Base-by-base conservation (phyloP, 2,888 invertebrate genomes). In the Melipona beecheii region DNA sequence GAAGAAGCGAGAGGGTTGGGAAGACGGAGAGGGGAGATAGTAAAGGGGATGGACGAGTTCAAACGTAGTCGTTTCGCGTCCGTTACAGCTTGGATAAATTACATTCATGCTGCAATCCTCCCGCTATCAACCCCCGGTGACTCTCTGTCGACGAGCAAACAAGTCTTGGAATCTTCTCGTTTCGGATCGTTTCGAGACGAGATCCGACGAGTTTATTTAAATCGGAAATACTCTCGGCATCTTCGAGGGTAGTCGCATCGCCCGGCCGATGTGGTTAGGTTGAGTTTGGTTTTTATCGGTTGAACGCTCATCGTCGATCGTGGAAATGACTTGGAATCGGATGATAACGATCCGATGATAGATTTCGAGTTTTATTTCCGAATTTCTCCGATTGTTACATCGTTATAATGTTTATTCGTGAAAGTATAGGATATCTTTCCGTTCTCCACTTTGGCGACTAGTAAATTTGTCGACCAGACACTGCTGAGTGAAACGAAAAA, bases 41-140 rank as follows among this genome's bases (percentile, higher is more conserved):
- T 43, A 56, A 74, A 58, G 75, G 75, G 80, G 65, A 85, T 75
- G 83, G 87, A 87, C 83, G 88, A 91, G 92, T 91, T 92, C 90
- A 92, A 93, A 93, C 91, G 91, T 87, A 91, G 85, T 91, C 91
- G 90, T 90, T 92, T 91, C 90, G 89, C 92, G 89, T 92, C 91
- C 90, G 91, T 91, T 91, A 90, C 87, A 89, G 88, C 89, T 75
- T 65, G 90, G 89, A 92, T 93, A 92, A 93, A 93, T 93, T 92
- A 92, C 93, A 92, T 93, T 93, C 92, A 90, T 92, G 92, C 92
- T 91, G 76, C 66, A 76, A 19, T 49, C 68, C 75, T 78, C 52
- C 19, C 31, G 19, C n/a, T 3, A 60, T 43, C 58, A 66, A 11
- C 54, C 24, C 50, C 60, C 71, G 66, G 70, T 27, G 27, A 54